These are phyloP conservation scores for Fringilla coelebs DNA, from an alignment of 2,797 vertebrate genomes.

Conservation along the genomic window DNA sequence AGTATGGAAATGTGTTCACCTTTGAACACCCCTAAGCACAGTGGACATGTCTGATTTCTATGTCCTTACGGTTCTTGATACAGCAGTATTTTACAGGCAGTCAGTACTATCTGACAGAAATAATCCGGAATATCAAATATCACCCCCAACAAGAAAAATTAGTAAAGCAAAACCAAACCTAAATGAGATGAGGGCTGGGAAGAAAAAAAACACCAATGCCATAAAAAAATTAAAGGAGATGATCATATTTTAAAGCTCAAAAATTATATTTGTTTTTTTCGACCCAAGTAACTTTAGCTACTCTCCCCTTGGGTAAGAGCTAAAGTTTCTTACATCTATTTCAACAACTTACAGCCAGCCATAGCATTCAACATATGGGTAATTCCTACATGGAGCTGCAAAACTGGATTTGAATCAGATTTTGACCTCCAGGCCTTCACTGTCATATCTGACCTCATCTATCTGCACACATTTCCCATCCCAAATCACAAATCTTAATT, in stretches of 20 bases:
- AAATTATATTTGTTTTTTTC: background rate
- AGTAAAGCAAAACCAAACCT: background rate
- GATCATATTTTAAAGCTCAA: background rate
- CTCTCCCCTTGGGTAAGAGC: background rate
- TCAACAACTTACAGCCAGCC: background rate
- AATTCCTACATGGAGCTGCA: background rate
- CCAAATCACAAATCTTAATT: background rate
- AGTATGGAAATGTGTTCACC: background rate
- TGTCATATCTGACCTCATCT: background rate
- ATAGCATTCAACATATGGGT: background rate
- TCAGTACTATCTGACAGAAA: background rate
- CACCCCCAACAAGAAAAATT: background rate
- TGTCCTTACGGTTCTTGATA: background rate
- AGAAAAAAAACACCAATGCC: background rate
- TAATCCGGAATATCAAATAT: background rate
- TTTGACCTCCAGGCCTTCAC: background rate
- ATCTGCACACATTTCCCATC: background rate
- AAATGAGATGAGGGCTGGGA: rapidly evolving
- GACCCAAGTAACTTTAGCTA: background rate
- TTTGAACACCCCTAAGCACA: background rate
- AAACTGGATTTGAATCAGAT: background rate
- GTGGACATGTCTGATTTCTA: background rate
- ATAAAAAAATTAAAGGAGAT: background rate
- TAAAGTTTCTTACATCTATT: background rate
- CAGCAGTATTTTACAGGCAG: background rate